Percentiles rank a stretch among this genome's conserved stretches.
phyloP scores from a whole-genome alignment of 2,888 invertebrate genomes.

The Tromatobia lineatoria region DNA sequence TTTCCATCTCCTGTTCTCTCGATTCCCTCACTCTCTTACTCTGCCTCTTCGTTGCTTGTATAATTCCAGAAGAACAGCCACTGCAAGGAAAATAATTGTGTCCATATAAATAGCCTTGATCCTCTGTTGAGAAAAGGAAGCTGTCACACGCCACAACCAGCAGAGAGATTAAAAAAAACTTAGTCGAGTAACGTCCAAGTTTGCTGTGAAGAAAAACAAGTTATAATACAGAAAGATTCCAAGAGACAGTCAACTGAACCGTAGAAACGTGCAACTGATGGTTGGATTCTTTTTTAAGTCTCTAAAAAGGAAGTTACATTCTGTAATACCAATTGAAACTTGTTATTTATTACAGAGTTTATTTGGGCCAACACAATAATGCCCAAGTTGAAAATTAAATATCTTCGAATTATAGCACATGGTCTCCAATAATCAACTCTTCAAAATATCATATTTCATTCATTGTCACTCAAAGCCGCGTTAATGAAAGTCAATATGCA shows the following conservation, averaged over 20 bases:
- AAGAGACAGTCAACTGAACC: not conserved
- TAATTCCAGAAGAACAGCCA: constrained; percentile 24
- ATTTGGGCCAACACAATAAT: not conserved
- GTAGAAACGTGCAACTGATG: not conserved
- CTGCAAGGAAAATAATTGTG: constrained; percentile 47
- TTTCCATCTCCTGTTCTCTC: constrained; percentile 24
- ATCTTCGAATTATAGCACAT: too few relatives aligned
- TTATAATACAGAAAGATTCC: not conserved
- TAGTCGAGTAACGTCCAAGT: not conserved
- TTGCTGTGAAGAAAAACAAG: not conserved
- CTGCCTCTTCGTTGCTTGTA: constrained; percentile 17
- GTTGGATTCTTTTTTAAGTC: not conserved
- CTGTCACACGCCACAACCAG: not conserved
- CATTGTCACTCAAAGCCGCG: too few relatives aligned
- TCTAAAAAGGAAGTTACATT: not conserved
- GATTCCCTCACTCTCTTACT: not conserved
- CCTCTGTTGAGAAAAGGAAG: not conserved
- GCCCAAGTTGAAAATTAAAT: too few relatives aligned
- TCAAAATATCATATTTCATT: too few relatives aligned
- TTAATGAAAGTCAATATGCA: too few relatives aligned
- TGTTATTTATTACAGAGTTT: not conserved
- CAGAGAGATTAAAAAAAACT: constrained; percentile 22
- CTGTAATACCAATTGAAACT: not conserved
- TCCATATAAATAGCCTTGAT: constrained; percentile 27
- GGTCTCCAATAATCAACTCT: too few relatives aligned